A percentile compares a stretch with the other conserved stretches of the same genome.
Evolutionary conservation across 2,888 invertebrate species (phyloP).

Genomic region (Leptinotarsa juncta): DNA sequence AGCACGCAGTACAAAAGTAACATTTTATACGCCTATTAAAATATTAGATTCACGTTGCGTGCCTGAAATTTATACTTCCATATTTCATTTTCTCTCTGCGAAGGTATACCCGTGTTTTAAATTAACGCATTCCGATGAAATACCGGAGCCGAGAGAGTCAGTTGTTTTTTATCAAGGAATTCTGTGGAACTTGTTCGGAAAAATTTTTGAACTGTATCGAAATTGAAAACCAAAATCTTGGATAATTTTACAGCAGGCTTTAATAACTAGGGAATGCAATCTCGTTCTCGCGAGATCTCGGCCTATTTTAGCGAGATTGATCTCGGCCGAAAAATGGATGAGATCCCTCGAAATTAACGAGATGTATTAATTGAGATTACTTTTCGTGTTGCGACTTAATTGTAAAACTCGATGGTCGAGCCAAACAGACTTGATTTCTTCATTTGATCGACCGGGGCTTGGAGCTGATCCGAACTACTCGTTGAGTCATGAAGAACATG

Average conservation of each 20-base stretch:
- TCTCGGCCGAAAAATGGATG: no score
- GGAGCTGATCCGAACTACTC: no score
- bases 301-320: no score
- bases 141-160: conserved; percentile 8
- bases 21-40: conserved; percentile 14
- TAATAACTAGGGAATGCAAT: no score
- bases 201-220: neutral
- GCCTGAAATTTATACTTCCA: conserved; percentile 19
- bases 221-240: neutral
- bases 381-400: no score
- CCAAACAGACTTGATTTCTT: no score
- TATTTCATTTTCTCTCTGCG: conserved; percentile 15
- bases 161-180: conserved; percentile 2
- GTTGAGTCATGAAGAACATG: no score
- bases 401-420: no score
- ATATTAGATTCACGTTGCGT: conserved; percentile 19
- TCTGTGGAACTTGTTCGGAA: conserved; percentile 4
- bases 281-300: no score
- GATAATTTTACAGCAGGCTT: neutral
- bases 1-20: conserved; percentile 17
- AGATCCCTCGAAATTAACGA: no score
- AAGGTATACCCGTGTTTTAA: conserved; percentile 17
- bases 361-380: no score
- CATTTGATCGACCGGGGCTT: no score
- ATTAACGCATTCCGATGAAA: conserved; percentile 11